These are phyloP conservation scores for Phyto melanocephala DNA, from an alignment of 2,888 invertebrate genomes.

Conservation along the genomic window DNA sequence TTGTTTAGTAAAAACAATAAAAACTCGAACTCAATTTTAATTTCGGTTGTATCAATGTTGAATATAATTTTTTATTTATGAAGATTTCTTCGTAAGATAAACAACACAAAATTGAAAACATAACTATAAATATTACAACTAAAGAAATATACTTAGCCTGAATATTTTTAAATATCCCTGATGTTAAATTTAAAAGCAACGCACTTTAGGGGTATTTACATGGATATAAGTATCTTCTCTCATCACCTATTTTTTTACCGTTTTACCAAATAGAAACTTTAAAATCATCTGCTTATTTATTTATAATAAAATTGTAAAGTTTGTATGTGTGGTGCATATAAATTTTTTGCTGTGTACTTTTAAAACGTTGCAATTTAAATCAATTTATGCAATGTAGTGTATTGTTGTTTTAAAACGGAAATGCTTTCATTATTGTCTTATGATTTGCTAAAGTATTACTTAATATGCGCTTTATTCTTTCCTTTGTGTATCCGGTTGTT, in stretches of 20 bases:
- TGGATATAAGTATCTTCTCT: no score
- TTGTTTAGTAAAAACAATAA: no score
- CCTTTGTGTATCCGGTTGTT: constrained; percentile 62
- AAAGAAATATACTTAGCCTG: no score
- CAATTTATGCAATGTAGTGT: constrained; percentile 28
- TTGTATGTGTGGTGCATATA: background rate
- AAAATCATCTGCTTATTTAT: background rate
- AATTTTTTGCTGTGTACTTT: background rate
- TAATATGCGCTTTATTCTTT: constrained; percentile 64
- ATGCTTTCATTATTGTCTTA: constrained; percentile 63
- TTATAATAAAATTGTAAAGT: background rate
- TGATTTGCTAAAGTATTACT: constrained; percentile 62
- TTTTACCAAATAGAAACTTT: no score
- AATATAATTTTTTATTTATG: constrained; percentile 39
- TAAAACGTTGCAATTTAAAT: constrained; percentile 1
- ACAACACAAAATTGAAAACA: no score
- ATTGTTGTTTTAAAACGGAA: constrained; percentile 51
- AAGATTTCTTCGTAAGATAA: constrained; percentile 17
- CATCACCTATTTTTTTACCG: no score
- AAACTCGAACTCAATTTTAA: no score
- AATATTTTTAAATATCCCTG: no score
- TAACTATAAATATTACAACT: no score
- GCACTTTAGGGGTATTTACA: no score
- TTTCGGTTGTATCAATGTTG: constrained; percentile 45
- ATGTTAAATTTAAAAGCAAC: no score